Evolutionary conservation across 2,113 vertebrate species (phyloP).

Genomic region (Oceanites oceanicus): DNA sequence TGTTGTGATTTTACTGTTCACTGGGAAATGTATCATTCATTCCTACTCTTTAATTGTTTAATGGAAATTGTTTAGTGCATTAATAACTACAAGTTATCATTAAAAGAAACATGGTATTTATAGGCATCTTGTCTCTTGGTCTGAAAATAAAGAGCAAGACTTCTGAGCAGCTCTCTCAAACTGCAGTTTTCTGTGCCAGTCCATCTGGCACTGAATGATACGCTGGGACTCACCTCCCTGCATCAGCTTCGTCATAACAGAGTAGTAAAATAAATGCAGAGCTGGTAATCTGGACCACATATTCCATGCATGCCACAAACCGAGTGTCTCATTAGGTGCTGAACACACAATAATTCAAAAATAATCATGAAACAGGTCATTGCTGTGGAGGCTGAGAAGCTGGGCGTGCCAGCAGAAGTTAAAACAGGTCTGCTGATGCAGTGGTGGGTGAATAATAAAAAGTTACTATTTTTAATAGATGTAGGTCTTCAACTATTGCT

Average conservation of each 20-base stretch:
- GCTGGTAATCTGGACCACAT: background rate
- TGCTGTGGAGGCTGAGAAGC: background rate
- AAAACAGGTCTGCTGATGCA: background rate
- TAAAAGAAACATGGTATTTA: background rate
- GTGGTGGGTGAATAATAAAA: background rate
- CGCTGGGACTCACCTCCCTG: background rate
- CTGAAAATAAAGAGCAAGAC: background rate
- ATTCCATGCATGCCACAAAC: background rate
- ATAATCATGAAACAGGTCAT: background rate
- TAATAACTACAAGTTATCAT: background rate
- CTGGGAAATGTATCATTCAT: background rate
- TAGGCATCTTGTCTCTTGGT: background rate
- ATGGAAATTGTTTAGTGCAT: background rate
- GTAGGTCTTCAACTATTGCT: background rate
- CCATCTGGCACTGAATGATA: background rate
- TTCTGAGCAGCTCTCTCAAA: background rate
- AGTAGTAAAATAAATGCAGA: rapidly evolving
- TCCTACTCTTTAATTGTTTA: background rate
- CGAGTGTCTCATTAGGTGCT: background rate
- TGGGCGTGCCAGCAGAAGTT: background rate
- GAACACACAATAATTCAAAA: background rate
- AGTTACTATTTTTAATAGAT: background rate
- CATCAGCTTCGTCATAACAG: background rate
- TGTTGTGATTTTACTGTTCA: background rate
- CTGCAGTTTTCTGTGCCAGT: background rate